phyloP scores from a whole-genome alignment of 2,888 invertebrate species.

The Anoncus sp. region DNA sequence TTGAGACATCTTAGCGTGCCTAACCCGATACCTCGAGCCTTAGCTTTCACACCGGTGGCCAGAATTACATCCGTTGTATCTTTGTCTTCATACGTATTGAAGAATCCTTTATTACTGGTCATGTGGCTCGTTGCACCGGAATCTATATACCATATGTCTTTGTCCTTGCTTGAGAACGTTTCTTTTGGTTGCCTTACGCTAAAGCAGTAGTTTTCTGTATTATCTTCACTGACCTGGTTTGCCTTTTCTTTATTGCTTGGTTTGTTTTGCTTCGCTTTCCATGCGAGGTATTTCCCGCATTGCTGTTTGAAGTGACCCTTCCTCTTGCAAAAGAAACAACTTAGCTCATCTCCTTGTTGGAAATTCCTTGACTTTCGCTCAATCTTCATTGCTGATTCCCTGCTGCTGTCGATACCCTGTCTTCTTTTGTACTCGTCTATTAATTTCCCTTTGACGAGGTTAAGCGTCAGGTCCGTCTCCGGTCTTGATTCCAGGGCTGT shows the following conservation, averaged over 20 bases:
- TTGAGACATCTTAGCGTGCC: constrained; percentile 53
- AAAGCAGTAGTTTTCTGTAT: constrained; percentile 12
- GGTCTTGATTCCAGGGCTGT: constrained; percentile 64
- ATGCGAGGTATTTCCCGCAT: constrained; percentile 43
- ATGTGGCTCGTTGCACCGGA: constrained; percentile 66
- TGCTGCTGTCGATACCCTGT: background rate
- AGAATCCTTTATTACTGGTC: constrained; percentile 50
- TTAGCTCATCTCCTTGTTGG: background rate
- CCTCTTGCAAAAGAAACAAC: constrained; percentile 46
- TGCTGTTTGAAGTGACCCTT: constrained; percentile 49
- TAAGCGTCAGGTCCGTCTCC: constrained; percentile 60
- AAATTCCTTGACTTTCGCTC: background rate
- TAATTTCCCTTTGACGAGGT: constrained; percentile 61
- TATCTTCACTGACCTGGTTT: background rate
- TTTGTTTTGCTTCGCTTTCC: constrained; percentile 36
- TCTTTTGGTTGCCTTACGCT: background rate
- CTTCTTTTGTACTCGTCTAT: constrained; percentile 66
- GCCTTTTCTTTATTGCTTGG: constrained; percentile 6
- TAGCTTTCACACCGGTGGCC: constrained; percentile 41
- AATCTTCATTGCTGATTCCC: constrained; percentile 10
- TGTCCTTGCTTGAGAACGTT: background rate
- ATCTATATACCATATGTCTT: constrained; percentile 54
- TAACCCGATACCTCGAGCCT: constrained; percentile 55
- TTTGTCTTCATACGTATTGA: constrained; percentile 17
- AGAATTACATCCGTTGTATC: constrained; percentile 35